Evolutionary conservation across 2,797 vertebrate species (phyloP), one percentile per base, ranked within the genome.

Genomic region (Chelon labrosus): DNA sequence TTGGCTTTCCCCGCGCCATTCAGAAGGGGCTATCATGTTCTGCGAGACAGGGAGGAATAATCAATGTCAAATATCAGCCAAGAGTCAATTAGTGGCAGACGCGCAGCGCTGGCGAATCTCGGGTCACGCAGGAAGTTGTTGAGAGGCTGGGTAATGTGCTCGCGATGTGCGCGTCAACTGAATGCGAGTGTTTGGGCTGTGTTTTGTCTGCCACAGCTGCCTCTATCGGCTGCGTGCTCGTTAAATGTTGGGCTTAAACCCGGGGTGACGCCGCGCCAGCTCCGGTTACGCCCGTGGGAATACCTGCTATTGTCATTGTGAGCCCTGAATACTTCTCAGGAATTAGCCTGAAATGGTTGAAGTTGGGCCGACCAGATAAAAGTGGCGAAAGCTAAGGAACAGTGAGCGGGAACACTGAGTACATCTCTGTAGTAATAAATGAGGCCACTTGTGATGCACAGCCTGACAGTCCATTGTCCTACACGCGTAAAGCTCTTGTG

Each of bases 191-290:
- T 77, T 71, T 80, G 70, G 52, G 66, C 63, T 55, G 73, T 92
- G 90, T 92, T 94, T 91, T 90, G 92, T 90, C 91, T 93, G 85
- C 63, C 79, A 78, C 82, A 90, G 93, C 91, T 89, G 92, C 88
- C 85, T 76, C 52, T 84, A 92, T 95, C 92, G 91, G 93, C 91
- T 90, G 90, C 88, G 60, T 63, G 82, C 89, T 93, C 80, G 80
- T 94, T 94, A 94, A 94, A 93, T 73, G 89, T 81, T 68, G 88
- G 76, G 78, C 81, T 88, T 90, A 91, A 91, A 90, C 84, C 85
- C 53, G 9, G 58, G 55, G 75, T 93, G 93, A 94, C 82, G 90
- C 92, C 88, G 79, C 46, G 55, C 73, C 58, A 52, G 84, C 89
- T 94, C 91, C 22, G 60, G 92, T 95, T 94, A 84, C 93, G 65